Conservation (phyloP, 1,140 invertebrate genomes). For the Drosophila gunungcola region DNA sequence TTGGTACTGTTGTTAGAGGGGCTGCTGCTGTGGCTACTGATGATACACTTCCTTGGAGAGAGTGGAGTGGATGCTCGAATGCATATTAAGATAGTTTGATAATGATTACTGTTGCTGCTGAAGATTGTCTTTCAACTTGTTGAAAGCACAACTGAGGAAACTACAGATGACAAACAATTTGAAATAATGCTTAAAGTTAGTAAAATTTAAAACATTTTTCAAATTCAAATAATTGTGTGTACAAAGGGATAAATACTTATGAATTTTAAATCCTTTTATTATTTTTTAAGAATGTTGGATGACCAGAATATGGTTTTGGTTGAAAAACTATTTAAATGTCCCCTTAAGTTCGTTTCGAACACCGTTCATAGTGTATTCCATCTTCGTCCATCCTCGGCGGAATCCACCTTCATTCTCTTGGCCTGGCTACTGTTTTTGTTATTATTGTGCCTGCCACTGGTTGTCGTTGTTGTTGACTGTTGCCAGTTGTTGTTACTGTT, state of each 20-base stretch:
- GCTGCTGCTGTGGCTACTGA: slow-evolving; percentile 27
- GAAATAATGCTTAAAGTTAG: too few relatives aligned
- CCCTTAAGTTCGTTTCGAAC: background rate
- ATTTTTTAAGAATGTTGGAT: too few relatives aligned
- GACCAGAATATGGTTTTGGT: too few relatives aligned
- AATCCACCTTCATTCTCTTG: slow-evolving; percentile 21
- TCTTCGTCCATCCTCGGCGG: slow-evolving; percentile 5
- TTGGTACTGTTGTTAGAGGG: slow-evolving; percentile 55
- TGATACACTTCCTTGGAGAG: slow-evolving; percentile 52
- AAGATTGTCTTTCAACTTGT: slow-evolving; percentile 16
- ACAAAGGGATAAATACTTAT: too few relatives aligned
- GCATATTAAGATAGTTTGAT: slow-evolving; percentile 33
- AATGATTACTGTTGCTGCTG: slow-evolving; percentile 18
- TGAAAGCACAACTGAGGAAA: background rate
- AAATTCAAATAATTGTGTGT: too few relatives aligned
- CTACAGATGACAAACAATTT: background rate
- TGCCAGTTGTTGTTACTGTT: slow-evolving; percentile 20
- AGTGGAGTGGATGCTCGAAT: slow-evolving; percentile 27
- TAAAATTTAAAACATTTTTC: too few relatives aligned
- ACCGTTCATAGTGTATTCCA: slow-evolving; percentile 5
- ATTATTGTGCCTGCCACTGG: slow-evolving; percentile 14
- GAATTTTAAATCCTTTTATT: too few relatives aligned
- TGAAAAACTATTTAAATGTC: too few relatives aligned
- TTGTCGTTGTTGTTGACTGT: slow-evolving; percentile 25
- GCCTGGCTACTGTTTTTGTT: slow-evolving; percentile 28